Evolutionary conservation across 2,888 invertebrate species (phyloP), one percentile per base, ranked within the genome.

Genomic region (Phlogophora meticulosa): DNA sequence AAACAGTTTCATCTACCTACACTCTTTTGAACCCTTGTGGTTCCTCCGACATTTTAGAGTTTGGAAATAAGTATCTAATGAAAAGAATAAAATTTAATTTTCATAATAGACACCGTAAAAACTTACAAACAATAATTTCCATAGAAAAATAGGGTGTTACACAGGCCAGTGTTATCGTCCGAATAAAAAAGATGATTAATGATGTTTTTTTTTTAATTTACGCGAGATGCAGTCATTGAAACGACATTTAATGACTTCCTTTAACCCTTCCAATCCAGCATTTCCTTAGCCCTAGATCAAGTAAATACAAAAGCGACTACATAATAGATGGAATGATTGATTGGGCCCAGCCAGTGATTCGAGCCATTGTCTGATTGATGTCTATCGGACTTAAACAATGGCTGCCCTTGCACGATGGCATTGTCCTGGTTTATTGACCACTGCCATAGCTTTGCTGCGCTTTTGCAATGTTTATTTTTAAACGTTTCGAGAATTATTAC

Each of bases 371-470:
- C 28, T 52, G 65, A 80, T 57, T 57, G 74, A 70, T 51, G 57
- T 66, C 59, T 56, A 76, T 65, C 80, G 82, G 74, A 72, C 40
- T 76, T 56, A 68, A 61, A 87, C 86, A 86, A 87, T 85, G 77
- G 84, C 28, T 83, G 75, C 86, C 87, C 86, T 87, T 81, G 78
- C 73, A 48, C 51, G 62, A 52, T 57, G 76, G 62, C 76, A 85
- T 84, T 85, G 86, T 83, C 36, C 59, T 61, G 53, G 78, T 82
- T 78, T 79, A 61, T 85, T 85, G 86, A 85, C 85, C 85, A 81
- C 36, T 36, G 51, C 42, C 42, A 52, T 38, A 56, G 43, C 15
- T 53, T 32, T 38, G 28, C 13, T 40, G 62, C 7, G 15, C 46
- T 59, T 43, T 49, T 42, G 24, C 28, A 28, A 49, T 56, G 9